These are phyloP conservation scores for Salvelinus sp. DNA, from an alignment of 2,113 vertebrate genomes.

Conservation along the genomic window DNA sequence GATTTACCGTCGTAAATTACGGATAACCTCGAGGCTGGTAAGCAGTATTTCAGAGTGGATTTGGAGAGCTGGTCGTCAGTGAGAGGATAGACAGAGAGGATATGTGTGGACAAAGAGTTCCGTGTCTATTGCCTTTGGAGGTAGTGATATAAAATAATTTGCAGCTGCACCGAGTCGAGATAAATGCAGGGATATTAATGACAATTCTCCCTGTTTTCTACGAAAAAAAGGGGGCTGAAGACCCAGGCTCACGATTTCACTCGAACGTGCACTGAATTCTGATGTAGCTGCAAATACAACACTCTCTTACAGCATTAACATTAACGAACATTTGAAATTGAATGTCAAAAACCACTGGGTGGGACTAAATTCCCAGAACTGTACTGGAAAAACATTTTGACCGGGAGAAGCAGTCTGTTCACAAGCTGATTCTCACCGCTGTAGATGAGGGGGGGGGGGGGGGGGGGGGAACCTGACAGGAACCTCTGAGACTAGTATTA, in stretches of 20 bases:
- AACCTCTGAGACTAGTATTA: conserved; percentile 63
- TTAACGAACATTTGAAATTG: conserved; percentile 52
- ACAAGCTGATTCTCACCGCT: no score
- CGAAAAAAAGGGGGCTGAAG: conserved; percentile 72
- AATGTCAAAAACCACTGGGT: conserved; percentile 51
- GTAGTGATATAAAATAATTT: conserved; percentile 73
- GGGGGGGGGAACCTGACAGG: no score
- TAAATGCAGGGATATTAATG: conserved; percentile 82
- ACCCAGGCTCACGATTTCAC: conserved; percentile 72
- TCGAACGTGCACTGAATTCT: conserved; percentile 70
- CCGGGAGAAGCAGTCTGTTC: no score
- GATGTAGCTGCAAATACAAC: conserved; percentile 72
- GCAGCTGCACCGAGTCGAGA: conserved; percentile 74
- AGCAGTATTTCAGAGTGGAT: conserved; percentile 80
- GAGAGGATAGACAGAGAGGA: conserved; percentile 76
- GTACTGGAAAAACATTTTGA: no score
- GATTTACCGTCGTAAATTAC: conserved; percentile 79
- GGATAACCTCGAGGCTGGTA: conserved; percentile 80
- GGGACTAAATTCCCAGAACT: conserved; percentile 53
- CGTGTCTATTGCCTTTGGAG: conserved; percentile 74
- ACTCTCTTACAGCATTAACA: conserved; percentile 64
- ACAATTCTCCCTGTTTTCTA: conserved; percentile 77
- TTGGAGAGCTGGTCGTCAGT: conserved; percentile 70
- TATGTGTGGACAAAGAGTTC: conserved; percentile 67
- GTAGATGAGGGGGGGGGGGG: no score